A percentile compares a stretch with the other conserved stretches of the same genome.
Evolutionary conservation across 1,140 invertebrate species (phyloP).

Genomic region (Centruroides vittatus): DNA sequence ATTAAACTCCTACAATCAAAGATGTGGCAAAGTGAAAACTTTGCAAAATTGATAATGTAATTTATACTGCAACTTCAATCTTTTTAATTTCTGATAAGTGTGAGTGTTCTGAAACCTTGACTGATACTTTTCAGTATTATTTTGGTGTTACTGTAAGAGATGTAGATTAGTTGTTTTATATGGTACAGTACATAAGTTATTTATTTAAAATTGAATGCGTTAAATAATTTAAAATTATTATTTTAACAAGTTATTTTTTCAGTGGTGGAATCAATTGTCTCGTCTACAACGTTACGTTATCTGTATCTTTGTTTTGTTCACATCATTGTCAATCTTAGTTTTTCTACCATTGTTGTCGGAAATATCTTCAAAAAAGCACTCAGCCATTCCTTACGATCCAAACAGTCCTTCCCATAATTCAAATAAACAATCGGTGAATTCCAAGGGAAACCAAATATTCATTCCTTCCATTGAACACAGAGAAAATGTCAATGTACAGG

Average conservation of each 20-base stretch:
- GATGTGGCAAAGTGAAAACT: too few species aligned
- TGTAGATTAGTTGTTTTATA: too few species aligned
- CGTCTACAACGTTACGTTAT: conserved; percentile 59
- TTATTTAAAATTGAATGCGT: too few species aligned
- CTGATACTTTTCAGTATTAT: too few species aligned
- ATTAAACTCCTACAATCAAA: too few species aligned
- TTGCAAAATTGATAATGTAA: too few species aligned
- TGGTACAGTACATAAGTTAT: too few species aligned
- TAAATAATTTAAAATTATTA: background rate
- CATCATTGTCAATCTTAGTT: conserved; percentile 19
- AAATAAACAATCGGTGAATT: conserved; percentile 1
- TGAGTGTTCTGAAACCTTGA: too few species aligned
- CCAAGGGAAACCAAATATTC: background rate
- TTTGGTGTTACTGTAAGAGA: too few species aligned
- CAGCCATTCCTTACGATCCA: conserved; percentile 8
- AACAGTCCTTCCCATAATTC: background rate
- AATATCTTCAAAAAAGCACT: too few species aligned
- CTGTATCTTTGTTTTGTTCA: conserved; percentile 40
- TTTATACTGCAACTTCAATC: too few species aligned
- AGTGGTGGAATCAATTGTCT: conserved; percentile 74
- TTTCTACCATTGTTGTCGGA: conserved; percentile 2
- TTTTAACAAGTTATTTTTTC: conserved; percentile 22
- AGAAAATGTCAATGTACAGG: background rate
- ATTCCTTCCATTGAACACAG: background rate
- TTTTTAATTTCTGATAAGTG: too few species aligned